Evolutionary conservation across 2,888 invertebrate genomes (phyloP).

Genomic region (Pachycephus smyrnensis): DNA sequence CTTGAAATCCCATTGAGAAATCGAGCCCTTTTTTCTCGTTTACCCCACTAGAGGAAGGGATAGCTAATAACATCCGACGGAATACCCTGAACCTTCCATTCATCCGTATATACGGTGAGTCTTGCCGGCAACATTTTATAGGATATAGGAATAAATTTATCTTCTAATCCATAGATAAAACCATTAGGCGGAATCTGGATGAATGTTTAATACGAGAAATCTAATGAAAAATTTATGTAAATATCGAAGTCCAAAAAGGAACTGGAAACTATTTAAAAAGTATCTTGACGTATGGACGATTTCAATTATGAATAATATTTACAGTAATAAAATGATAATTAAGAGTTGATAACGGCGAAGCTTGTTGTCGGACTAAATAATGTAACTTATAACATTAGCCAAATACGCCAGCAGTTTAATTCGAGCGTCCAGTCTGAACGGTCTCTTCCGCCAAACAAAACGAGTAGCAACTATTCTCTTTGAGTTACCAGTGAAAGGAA

Average conservation of each 20-base stretch:
- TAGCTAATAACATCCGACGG: conserved; percentile 4
- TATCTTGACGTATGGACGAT: background rate
- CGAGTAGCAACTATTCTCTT: conserved; percentile 5
- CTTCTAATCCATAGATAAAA: background rate
- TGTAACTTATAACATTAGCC: background rate
- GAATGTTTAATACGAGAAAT: background rate
- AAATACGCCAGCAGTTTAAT: background rate
- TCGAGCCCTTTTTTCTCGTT: conserved; percentile 3
- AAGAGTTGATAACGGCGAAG: background rate
- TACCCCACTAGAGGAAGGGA: background rate
- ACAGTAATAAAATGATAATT: background rate
- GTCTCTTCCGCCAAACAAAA: conserved; percentile 1
- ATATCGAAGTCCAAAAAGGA: background rate
- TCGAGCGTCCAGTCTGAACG: background rate
- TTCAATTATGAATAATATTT: background rate
- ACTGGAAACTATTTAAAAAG: background rate
- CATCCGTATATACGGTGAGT: background rate
- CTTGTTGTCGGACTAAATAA: background rate
- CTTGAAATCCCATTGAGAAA: conserved; percentile 10
- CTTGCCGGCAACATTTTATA: background rate
- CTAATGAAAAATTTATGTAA: background rate
- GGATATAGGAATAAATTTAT: background rate
- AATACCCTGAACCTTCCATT: conserved; percentile 3
- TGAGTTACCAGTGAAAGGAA: conserved; percentile 11
- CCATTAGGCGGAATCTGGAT: background rate